Evolutionary conservation across 2,797 vertebrate genomes (phyloP), one percentile per base, ranked within the genome.

Genomic region (Pangasius djambal): DNA sequence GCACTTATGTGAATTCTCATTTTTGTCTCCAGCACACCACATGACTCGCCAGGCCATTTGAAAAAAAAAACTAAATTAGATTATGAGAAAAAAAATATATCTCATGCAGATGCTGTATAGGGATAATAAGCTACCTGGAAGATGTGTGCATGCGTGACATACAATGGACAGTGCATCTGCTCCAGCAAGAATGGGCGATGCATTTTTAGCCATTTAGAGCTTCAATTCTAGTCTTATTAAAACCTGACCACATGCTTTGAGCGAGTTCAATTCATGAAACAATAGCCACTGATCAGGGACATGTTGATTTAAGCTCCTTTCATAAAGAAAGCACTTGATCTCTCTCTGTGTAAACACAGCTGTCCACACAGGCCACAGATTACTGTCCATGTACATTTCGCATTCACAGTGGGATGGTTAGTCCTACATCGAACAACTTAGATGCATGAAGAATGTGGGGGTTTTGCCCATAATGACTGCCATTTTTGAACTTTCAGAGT

Each of bases 81-180:
- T n/a, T 4, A 81, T 65, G 72, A 50, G 63, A 72, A 52, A 48
- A 34, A 77, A 87, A 79, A 52, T n/a, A 88, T 44, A 70, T 69
- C 69, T 89, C 89, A 90, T 91, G 92, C 89, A 90, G 67, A 90
- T 88, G 61, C 70, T 75, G 59, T 75, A 75, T 50, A 63, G 67
- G 77, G 50, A 18, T 63, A 40, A 61, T 6, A 82, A 82, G 79
- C 55, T 13, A 18, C 55, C 52, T 34, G 18, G 65, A 69, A 88
- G 77, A 69, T 81, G 87, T 81, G 77, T 22, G 34, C 13, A 37
- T 79, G 77, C 61, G 57, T 44, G 50, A 55, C 59, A 79, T 83
- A 85, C 86, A 37, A 89, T 82, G 85, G 87, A 86, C 90, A 90
- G 90, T 40, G 74, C 67, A 87, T 77, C 87, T 78, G 78, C 57